Evolutionary conservation across 2,113 vertebrate genomes (phyloP), one percentile per base, ranked within the genome.

Genomic region (Lophochroa leadbeateri): DNA sequence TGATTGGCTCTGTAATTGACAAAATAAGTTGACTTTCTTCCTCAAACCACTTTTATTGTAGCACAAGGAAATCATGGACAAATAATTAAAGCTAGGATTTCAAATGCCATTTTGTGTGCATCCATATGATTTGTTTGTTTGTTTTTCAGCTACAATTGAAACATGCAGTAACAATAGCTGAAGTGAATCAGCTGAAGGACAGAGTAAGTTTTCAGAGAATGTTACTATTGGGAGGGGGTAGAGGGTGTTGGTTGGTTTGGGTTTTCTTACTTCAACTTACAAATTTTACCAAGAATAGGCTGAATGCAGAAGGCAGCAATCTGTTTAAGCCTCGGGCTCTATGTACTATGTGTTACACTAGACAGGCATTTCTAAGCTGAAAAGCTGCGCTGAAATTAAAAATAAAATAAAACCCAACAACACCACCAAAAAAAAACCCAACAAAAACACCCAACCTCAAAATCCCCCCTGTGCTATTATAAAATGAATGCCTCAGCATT

Each of bases 181-280:
- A 99, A 98, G 98, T 99, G 90, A 97, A 97, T 91, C 98, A 99
- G 78, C 96, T 99, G 37, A 99, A 98, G 80, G 98, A 99, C 88
- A 98, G 98, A 97, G 99, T 99, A 98, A 86, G 97, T 92, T 94
- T 93, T 93, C 72, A 88, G 82, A 47, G 2, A 86, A 21, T 75
- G 23, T 70, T 65, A 25, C 35, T 81, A 39, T 65, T 65, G 57
- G 57, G 57, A 58, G 57, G 33, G 71, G 43, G 11, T 61, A 27
- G 13, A 52, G 47, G 10, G 5, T 31, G 25, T 70, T 76, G 41
- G 11, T 16, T 69, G 31, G 8, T 63, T 91, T 70, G 21, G 18
- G 6, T 2, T 9, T 43, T 33, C 58, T 82, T 49, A 41, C 61
- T 88, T 86, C 33, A 76, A 8, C 9, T 12, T 71, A 24, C 2